Base-by-base conservation (phyloP, 2,113 vertebrate species). In the Charina bottae region DNA sequence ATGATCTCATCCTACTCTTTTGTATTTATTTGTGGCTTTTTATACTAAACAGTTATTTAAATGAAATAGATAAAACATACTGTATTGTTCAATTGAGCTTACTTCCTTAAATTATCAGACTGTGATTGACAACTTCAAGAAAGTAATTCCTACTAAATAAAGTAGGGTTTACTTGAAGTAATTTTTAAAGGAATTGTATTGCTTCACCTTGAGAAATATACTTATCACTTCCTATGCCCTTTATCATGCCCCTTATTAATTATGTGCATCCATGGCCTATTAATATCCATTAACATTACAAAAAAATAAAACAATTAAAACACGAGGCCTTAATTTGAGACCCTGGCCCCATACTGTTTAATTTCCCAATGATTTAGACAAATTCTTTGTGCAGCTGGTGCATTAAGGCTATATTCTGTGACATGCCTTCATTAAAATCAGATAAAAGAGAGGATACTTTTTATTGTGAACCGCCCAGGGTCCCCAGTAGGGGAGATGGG, bases 151-250 rank as follows among this genome's bases (percentile, higher is more conserved):
- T 54, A 83, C 7, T 90, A 3, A 90, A 15, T 10, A 42, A 33
- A 42, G 11, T 2, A 59, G 49, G 84, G 26, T 19, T 87, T 87
- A 56, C 12, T 42, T 87, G 19, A 37, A 87, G 37, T 59, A 15
- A 46, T 28, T 90, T 26, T 90, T 56, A 91, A 87, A 91, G 85
- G n/a, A 42, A 91, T 87, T 42, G 13, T 15, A 28, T 28, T 56
- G 49, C 28, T 55, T 56, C 84, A 55, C 37, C 28, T 42, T 54
- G 49, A 91, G 64, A 86, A 62, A 42, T n/a, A n/a, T n/a, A n/a
- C n/a, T n/a, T 23, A 54, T 26, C 59, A 55, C 21, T 37, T 15
- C 26, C 17, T 62, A 37, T 46, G 6, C 53, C 53, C n/a, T 19
- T 83, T 60, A 92, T 78, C 68, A 78, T 15, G n/a, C n/a, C 15